Percentiles rank a stretch among this genome's conserved stretches.
phyloP scores from a whole-genome alignment of 2,797 vertebrate species.

The Haliaeetus vocifer region DNA sequence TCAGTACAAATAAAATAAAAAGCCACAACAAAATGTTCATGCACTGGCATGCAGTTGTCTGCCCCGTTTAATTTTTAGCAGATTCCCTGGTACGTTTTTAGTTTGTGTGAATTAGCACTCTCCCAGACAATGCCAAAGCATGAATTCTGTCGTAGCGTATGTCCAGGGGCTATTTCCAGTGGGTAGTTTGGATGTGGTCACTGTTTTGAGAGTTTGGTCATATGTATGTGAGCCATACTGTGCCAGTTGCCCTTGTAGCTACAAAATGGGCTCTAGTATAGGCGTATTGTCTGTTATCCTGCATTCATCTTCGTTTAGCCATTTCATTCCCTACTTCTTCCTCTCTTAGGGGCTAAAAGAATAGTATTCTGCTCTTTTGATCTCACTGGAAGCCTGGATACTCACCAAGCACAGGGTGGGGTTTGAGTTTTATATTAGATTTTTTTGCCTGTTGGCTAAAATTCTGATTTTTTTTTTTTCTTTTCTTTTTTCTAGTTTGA shows the following conservation, averaged over 20 bases:
- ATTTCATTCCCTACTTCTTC: neutral
- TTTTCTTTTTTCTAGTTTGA: slow-evolving; percentile 71
- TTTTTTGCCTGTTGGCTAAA: neutral
- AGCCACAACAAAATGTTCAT: neutral
- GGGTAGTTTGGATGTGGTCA: neutral
- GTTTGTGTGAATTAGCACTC: neutral
- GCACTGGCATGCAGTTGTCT: neutral
- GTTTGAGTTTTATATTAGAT: neutral
- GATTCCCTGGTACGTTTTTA: neutral
- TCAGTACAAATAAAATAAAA: neutral
- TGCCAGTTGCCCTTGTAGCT: neutral
- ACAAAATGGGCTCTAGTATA: neutral
- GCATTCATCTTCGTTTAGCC: neutral
- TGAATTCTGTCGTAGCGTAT: neutral
- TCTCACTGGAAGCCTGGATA: neutral
- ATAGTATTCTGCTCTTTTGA: neutral
- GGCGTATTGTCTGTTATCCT: neutral
- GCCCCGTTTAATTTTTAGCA: neutral
- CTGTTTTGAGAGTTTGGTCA: neutral
- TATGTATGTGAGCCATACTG: neutral
- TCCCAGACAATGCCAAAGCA: neutral
- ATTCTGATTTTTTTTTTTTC: neutral
- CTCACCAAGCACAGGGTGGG: neutral
- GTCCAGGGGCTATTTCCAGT: neutral
- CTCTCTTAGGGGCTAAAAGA: neutral